Evolutionary conservation across 2,888 invertebrate species (phyloP), one percentile per base, ranked within the genome.

Genomic region (Mesochorus sp.): DNA sequence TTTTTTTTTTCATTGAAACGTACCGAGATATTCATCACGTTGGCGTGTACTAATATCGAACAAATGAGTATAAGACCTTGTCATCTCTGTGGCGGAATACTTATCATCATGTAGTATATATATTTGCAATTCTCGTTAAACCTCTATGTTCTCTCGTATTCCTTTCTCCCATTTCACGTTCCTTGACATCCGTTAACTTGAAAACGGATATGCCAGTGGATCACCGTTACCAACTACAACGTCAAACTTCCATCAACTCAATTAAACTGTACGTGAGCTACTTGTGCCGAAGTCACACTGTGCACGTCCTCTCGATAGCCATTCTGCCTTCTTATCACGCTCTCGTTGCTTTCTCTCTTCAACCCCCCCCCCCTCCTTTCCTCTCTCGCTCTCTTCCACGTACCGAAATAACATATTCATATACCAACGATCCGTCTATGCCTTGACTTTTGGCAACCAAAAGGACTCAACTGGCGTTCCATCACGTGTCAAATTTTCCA

Each of bases 1-100:
- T 79, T 72, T 77, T 79, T 81, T 80, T 76, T 80, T 66, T 72
- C 73, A 59, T 70, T 44, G 61, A 79, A 78, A 70, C 77, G 61
- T 72, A 73, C 47, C 51, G 67, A 64, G 80, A 82, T 79, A 77
- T 76, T 70, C 79, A 64, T 77, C 62, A 53, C 39, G 53, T 53
- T 66, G n/a, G n/a, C n/a, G n/a, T n/a, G n/a, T n/a, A n/a, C n/a
- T n/a, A n/a, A n/a, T n/a, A n/a, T n/a, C n/a, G n/a, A n/a, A n/a
- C n/a, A n/a, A n/a, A n/a, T n/a, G n/a, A n/a, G n/a, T n/a, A 66
- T 49, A 64, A 51, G 49, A 24, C 37, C 26, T 39, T 37, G 28
- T 26, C n/a, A 51, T 24, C 51, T 53, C 17, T 42, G 2, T 42
- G 14, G 14, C 5, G 6, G 14, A 3, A 19, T 19, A 44, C 2